A percentile compares a stretch with the other conserved stretches of the same genome.
Conservation (phyloP, 2,797 vertebrate genomes). For the Poeciliopsis paucimaculata region DNA sequence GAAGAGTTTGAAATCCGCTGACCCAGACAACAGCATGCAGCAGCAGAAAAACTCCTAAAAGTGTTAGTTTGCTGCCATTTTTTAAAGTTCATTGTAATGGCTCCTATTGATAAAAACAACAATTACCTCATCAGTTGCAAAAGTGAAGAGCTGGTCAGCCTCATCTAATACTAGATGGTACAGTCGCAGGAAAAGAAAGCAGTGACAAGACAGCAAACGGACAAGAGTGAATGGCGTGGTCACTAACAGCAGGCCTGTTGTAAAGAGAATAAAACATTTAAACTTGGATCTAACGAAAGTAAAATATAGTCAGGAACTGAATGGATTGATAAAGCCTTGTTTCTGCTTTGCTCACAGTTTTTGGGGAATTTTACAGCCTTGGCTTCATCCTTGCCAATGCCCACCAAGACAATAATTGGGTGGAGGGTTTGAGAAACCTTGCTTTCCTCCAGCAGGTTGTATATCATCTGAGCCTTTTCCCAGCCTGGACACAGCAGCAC, state of each 20-base stretch:
- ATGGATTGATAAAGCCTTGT: neutral
- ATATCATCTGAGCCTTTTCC: constrained; percentile 86
- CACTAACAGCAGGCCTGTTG: constrained; percentile 85
- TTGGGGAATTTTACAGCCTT: constrained; percentile 80
- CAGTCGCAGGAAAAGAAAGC: constrained; percentile 84
- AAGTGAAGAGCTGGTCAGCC: constrained; percentile 81
- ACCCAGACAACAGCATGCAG: neutral
- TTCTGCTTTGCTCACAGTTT: constrained; percentile 79
- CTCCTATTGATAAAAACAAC: neutral
- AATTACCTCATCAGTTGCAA: constrained; percentile 83
- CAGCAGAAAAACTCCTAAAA: neutral
- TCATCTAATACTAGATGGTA: constrained; percentile 90
- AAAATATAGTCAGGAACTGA: neutral
- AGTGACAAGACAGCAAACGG: constrained; percentile 82
- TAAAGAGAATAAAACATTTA: neutral
- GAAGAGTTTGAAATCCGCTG: neutral
- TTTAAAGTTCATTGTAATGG: neutral
- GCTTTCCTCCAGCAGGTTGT: constrained; percentile 79
- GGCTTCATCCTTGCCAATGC: constrained; percentile 83
- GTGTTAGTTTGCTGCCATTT: neutral
- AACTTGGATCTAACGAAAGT: neutral
- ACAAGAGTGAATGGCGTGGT: constrained; percentile 87
- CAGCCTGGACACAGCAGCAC: constrained; percentile 90
- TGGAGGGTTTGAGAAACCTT: constrained; percentile 68
- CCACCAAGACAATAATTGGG: constrained; percentile 81